phyloP scores from a whole-genome alignment of 2,888 invertebrate species.

The Dioctria linearis region DNA sequence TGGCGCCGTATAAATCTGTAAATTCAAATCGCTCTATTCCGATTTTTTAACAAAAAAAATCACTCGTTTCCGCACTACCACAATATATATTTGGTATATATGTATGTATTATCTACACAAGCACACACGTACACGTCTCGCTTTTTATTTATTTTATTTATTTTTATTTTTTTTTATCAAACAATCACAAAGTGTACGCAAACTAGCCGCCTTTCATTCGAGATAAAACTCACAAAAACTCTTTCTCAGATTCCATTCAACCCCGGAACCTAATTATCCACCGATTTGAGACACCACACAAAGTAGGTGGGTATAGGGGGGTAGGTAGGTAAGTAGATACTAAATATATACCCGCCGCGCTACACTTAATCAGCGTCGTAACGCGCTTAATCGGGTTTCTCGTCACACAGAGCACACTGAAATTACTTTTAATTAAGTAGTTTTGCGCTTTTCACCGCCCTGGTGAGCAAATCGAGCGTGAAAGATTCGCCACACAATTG shows the following conservation, averaged over 20 bases:
- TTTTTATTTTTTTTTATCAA: background rate
- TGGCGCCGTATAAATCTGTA: slow-evolving; percentile 73
- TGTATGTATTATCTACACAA: no score
- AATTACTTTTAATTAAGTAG: slow-evolving; percentile 37
- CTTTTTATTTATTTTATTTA: no score
- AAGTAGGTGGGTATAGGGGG: no score
- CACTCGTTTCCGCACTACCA: slow-evolving; percentile 19
- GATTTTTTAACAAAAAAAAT: background rate
- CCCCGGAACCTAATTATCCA: background rate
- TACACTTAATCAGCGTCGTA: no score
- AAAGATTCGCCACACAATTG: background rate
- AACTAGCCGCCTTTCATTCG: slow-evolving; percentile 27
- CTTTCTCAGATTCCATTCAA: slow-evolving; percentile 8
- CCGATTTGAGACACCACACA: no score
- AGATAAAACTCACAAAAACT: background rate
- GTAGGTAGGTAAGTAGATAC: no score
- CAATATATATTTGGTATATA: background rate
- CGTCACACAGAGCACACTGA: background rate
- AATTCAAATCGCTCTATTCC: slow-evolving; percentile 9
- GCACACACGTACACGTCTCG: no score
- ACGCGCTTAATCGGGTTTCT: no score
- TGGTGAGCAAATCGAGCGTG: slow-evolving; percentile 14
- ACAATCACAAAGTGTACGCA: slow-evolving; percentile 30
- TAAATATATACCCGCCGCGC: no score
- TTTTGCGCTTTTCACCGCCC: slow-evolving; percentile 19